phyloP scores from a whole-genome alignment of 64 coral and sea anemone genomes.

The Anthopleura sola region DNA sequence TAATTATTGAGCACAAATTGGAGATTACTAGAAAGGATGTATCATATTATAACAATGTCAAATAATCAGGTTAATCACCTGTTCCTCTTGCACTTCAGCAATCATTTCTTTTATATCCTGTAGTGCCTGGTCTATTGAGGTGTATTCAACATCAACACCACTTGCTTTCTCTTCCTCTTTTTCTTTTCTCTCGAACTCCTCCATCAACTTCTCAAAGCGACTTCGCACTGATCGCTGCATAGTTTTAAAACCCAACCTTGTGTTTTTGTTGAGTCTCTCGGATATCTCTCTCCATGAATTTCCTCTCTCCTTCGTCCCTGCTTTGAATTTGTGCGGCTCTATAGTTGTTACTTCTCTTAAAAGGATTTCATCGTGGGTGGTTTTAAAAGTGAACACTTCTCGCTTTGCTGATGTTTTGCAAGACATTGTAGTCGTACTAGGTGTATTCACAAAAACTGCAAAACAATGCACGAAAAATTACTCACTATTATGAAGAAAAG shows the following conservation, averaged over 20 bases:
- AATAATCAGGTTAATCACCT: neutral
- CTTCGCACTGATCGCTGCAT: slow-evolving; percentile 33
- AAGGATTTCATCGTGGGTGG: neutral
- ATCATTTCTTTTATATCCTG: slow-evolving; percentile 2
- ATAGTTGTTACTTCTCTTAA: neutral
- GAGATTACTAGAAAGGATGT: neutral
- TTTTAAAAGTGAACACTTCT: slow-evolving; percentile 9
- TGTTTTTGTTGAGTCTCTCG: slow-evolving; percentile 5
- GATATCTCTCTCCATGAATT: slow-evolving; percentile 20
- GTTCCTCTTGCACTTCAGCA: neutral
- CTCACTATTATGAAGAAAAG: neutral
- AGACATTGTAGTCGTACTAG: neutral
- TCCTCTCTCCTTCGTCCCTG: slow-evolving; percentile 32
- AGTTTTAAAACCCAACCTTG: slow-evolving; percentile 15
- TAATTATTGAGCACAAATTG: neutral
- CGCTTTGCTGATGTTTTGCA: neutral
- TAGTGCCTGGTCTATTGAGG: slow-evolving; percentile 9
- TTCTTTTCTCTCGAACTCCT: slow-evolving; percentile 44
- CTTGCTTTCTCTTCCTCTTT: slow-evolving; percentile 29
- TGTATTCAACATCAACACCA: slow-evolving; percentile 35
- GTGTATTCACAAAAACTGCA: neutral
- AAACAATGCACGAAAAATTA: neutral
- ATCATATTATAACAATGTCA: neutral
- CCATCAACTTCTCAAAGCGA: slow-evolving; percentile 36
- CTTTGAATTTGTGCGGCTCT: slow-evolving; percentile 5